Evolutionary conservation across 2,113 vertebrate species (phyloP).

Genomic region (Illadopsis cleaveri): DNA sequence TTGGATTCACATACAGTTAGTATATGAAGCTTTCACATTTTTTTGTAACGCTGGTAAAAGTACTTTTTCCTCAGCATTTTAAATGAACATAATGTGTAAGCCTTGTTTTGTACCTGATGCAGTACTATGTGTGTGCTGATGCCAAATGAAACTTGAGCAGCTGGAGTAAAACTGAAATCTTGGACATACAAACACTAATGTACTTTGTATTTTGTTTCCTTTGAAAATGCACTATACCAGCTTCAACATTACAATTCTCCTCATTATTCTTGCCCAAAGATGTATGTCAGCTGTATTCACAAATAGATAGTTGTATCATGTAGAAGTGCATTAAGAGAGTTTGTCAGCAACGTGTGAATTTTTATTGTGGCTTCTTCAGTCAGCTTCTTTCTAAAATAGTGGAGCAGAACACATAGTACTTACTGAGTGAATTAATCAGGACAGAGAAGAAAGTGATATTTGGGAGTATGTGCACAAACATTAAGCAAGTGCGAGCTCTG

Average conservation of each 20-base stretch:
- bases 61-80: not conserved
- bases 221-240: not conserved
- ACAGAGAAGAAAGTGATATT: not conserved
- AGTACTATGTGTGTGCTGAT: rapidly evolving
- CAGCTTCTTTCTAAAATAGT: not conserved
- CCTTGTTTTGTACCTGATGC: not conserved
- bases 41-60: not conserved
- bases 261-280: not conserved
- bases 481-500: rapidly evolving
- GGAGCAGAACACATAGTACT: not conserved
- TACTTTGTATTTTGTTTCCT: not conserved
- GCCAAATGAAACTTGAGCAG: not conserved
- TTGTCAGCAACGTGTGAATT: not conserved
- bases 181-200: not conserved
- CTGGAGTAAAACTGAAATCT: not conserved
- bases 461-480: not conserved
- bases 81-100: not conserved
- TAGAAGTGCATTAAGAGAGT: not conserved
- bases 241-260: not conserved
- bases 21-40: not conserved
- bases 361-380: not conserved
- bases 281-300: not conserved
- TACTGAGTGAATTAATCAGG: not conserved
- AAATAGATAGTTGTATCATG: not conserved
- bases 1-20: not conserved